phyloP scores from a whole-genome alignment of 1,140 invertebrate species.

The Antheraea mylitta region DNA sequence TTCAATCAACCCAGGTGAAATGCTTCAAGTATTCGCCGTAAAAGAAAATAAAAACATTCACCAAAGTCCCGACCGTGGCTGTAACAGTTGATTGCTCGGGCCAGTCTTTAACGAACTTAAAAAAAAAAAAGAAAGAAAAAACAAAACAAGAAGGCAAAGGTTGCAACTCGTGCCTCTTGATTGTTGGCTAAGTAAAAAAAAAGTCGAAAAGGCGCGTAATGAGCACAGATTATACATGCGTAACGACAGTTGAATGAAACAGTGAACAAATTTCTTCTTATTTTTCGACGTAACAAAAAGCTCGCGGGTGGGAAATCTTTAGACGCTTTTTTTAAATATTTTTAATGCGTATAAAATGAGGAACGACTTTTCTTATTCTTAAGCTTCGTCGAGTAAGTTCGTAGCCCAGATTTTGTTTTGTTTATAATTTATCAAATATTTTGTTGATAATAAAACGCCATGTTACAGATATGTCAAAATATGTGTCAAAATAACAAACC shows the following conservation, averaged over 20 bases:
- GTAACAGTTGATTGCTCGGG: slow-evolving; percentile 34
- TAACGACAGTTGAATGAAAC: slow-evolving; percentile 40
- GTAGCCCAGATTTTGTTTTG: not conserved
- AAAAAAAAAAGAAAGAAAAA: slow-evolving; percentile 31
- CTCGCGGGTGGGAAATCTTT: not conserved
- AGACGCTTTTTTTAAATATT: not conserved
- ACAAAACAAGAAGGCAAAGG: slow-evolving; percentile 30
- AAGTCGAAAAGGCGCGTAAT: slow-evolving; percentile 40
- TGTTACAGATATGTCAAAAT: not conserved
- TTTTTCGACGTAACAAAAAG: not conserved
- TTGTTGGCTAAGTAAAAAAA: slow-evolving; percentile 39
- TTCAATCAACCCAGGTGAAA: slow-evolving; percentile 27
- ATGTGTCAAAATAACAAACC: too few species aligned
- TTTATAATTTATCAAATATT: not conserved
- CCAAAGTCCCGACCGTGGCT: slow-evolving; percentile 18
- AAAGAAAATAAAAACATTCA: slow-evolving; percentile 4
- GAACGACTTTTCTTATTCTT: not conserved
- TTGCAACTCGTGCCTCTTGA: slow-evolving; percentile 38
- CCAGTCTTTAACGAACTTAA: slow-evolving; percentile 39
- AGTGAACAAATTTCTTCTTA: slow-evolving; percentile 25
- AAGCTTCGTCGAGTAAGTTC: not conserved
- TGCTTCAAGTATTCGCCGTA: not conserved
- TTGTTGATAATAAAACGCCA: not conserved
- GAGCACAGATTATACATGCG: slow-evolving; percentile 50
- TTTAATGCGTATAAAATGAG: slow-evolving; percentile 2